Percentiles rank a stretch among this genome's conserved stretches.
These are phyloP conservation scores for Merluccius polli DNA, from an alignment of 2,797 vertebrate genomes.

Conservation along the genomic window DNA sequence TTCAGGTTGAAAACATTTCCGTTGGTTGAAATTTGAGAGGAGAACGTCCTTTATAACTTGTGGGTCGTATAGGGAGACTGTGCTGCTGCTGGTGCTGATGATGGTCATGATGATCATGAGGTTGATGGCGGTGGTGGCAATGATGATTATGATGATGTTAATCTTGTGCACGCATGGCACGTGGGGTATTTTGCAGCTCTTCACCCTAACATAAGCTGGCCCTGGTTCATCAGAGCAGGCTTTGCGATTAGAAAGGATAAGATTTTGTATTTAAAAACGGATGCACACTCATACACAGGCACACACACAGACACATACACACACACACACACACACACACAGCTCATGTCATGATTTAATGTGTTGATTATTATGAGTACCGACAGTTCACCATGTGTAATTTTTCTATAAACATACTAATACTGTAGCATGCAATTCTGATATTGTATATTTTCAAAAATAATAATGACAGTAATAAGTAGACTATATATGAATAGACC, in stretches of 20 bases:
- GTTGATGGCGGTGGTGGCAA: background rate
- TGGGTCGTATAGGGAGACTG: no score
- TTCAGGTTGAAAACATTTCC: background rate
- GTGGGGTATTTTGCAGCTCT: conserved; percentile 16
- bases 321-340: no score
- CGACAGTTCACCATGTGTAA: background rate
- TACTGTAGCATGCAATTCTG: background rate
- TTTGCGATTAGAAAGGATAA: conserved; percentile 14
- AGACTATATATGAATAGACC: background rate
- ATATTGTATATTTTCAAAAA: background rate
- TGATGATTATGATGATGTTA: conserved; percentile 34
- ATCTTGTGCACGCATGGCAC: conserved; percentile 35
- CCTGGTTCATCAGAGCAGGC: conserved; percentile 15
- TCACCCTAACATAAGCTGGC: conserved; percentile 13
- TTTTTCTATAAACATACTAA: background rate
- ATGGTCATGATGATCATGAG: background rate
- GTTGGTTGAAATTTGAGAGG: background rate
- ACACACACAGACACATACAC: background rate
- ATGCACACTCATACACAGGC: background rate
- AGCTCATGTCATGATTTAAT: background rate
- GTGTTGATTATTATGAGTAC: background rate
- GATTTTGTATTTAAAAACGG: conserved; percentile 16
- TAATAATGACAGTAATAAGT: no score
- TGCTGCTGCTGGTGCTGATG: background rate
- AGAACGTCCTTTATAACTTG: background rate